Evolutionary conservation across 30 jellyfish, hydroid and myxozoan species (phyloP), one percentile per base, ranked within the genome.

Genomic region (Cassiopea xamachana): DNA sequence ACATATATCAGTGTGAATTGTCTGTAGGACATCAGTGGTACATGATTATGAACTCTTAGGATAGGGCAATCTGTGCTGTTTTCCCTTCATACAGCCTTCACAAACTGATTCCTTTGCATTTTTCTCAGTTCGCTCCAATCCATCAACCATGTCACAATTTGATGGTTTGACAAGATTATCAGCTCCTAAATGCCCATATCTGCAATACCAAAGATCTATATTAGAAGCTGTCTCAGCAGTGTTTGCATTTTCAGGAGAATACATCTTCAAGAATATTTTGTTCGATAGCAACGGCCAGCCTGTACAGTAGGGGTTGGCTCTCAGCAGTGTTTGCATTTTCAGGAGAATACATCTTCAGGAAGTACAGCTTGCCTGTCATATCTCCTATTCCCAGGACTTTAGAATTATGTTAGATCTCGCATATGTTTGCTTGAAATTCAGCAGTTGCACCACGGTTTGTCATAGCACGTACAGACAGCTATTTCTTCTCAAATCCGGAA

Each of bases 171-270:
- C 58, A 3, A 82, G 61, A 64, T 67, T 82, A 3, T 79, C 88
- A 50, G 58, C 55, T 45, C 94, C 94, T 44, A 87, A 77, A 76
- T 87, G 94, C 75, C 94, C 94, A 68, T 7, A 76, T 67, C 94
- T 60, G 49, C 75, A 76, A 64, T 87, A 17, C 94, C 94, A 87
- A 27, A 87, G 75, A 10, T 75, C 84, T 46, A 60, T 19, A 76
- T 75, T 76, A 7, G 89, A 61, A 64, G n/a, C 46, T 44, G 45
- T 44, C 13, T 62, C 82, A 16, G 83, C 94, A 7, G 68, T 48
- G 73, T 87, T 87, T 5, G 75, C 89, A 46, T 60, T 59, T 75
- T 77, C 82, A 86, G 69, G 19, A 64, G 82, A 46, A 58, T 45
- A 1, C 16, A 7, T 5, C 13, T 87, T 87, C 76, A 87, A 76